Conservation (phyloP, 2,113 vertebrate genomes). For the Erinaceus europaeus region DNA sequence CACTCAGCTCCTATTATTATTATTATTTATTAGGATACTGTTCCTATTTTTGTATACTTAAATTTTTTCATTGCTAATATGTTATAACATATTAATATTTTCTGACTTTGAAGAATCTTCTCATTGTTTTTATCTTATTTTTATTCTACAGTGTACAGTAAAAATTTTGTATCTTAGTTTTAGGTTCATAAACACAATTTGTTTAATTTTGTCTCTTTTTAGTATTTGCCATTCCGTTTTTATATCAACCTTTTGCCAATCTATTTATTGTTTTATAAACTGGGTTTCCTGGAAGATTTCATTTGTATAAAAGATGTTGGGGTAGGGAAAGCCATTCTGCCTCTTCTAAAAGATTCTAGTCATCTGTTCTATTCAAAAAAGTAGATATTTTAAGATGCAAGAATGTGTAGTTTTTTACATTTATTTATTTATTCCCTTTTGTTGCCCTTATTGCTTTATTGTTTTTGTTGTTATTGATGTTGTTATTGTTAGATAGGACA, state of each 20-base stretch:
- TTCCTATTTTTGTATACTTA: background rate
- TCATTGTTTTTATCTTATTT: background rate
- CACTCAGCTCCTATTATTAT: too few relatives aligned
- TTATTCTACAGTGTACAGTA: background rate
- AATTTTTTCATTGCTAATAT: background rate
- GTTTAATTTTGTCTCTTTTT: background rate
- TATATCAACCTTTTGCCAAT: background rate
- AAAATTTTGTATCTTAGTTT: too few relatives aligned
- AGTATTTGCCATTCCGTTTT: background rate
- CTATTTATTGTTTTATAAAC: slow-evolving; percentile 10
- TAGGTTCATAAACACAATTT: background rate
- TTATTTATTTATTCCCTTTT: too few relatives aligned
- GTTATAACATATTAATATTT: background rate
- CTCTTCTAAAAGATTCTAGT: background rate
- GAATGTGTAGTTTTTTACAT: background rate
- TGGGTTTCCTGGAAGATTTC: background rate
- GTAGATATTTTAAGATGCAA: slow-evolving; percentile 6
- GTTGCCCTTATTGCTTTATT: too few relatives aligned
- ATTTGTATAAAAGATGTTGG: background rate
- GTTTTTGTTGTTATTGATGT: too few relatives aligned
- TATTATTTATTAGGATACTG: background rate
- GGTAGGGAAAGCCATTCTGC: background rate
- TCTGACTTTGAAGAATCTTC: background rate
- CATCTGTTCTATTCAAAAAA: background rate
- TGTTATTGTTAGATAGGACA: too few relatives aligned